Conservation (phyloP, 1,140 invertebrate species). For the Antheraea mylitta region DNA sequence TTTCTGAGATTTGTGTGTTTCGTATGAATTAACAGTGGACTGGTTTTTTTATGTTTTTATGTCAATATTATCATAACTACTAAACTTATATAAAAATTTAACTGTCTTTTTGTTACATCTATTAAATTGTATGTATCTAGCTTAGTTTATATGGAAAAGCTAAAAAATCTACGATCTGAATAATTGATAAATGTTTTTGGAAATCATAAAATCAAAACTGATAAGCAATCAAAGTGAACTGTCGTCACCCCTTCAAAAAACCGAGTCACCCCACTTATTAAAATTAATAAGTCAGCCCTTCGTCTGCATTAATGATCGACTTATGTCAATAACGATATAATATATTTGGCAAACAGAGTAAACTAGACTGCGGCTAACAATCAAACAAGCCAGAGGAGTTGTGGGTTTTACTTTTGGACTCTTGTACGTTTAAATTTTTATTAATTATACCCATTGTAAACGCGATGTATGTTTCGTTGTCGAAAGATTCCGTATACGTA, state of each 20-base stretch:
- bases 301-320: slow-evolving; percentile 70
- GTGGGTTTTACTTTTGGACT: not conserved
- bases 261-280: slow-evolving; percentile 71
- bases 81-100: too few species aligned
- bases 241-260: slow-evolving; percentile 53
- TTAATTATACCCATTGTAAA: not conserved
- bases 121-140: too few species aligned
- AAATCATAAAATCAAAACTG: slow-evolving; percentile 66
- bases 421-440: not conserved
- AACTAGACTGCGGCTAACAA: slow-evolving; percentile 43
- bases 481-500: too few species aligned
- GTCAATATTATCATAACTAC: too few species aligned
- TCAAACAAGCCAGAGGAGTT: slow-evolving; percentile 8
- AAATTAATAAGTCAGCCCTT: slow-evolving; percentile 76
- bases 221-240: slow-evolving; percentile 54
- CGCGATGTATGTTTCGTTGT: not conserved
- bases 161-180: too few species aligned
- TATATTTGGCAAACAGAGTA: slow-evolving; percentile 70
- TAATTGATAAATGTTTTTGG: not conserved
- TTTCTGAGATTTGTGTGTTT: too few species aligned
- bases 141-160: too few species aligned
- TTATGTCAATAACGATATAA: slow-evolving; percentile 72
- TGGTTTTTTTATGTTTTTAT: too few species aligned
- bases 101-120: too few species aligned
- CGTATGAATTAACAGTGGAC: too few species aligned